These are phyloP conservation scores for Glyptemys insculpta DNA, from an alignment of 2,797 vertebrate genomes.

Conservation along the genomic window DNA sequence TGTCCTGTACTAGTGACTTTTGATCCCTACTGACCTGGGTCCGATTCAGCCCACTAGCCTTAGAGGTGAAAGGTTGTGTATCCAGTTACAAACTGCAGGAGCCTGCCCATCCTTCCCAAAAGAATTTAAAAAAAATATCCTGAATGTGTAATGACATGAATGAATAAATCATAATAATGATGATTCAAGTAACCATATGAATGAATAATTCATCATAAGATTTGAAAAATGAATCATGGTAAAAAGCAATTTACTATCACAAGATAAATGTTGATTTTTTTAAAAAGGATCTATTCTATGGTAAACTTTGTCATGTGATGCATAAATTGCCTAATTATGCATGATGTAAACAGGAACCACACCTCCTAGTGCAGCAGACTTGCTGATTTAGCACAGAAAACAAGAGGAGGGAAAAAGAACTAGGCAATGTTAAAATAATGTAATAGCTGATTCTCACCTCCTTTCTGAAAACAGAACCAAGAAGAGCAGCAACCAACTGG, in stretches of 20 bases:
- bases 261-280: background rate
- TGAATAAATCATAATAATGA: slow-evolving; percentile 45
- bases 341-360: slow-evolving; percentile 3
- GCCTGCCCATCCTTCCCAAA: background rate
- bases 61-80: background rate
- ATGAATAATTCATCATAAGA: slow-evolving; percentile 55
- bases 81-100: background rate
- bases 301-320: slow-evolving; percentile 10
- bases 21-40: background rate
- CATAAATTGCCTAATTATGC: slow-evolving; percentile 33
- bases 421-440: background rate
- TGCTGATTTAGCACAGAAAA: slow-evolving; percentile 16
- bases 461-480: slow-evolving; percentile 3
- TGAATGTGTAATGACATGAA: background rate
- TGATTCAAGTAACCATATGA: slow-evolving; percentile 17
- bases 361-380: background rate
- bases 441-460: background rate
- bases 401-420: slow-evolving; percentile 1
- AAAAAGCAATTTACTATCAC: slow-evolving; percentile 35
- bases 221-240: slow-evolving; percentile 40
- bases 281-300: background rate
- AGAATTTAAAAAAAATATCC: slow-evolving; percentile 8
- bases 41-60: background rate
- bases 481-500: background rate
- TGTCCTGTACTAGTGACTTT: background rate